A percentile compares a stretch with the other conserved stretches of the same genome.
These are phyloP conservation scores for Nebria ingens DNA, from an alignment of 1,140 invertebrate genomes.

Conservation along the genomic window DNA sequence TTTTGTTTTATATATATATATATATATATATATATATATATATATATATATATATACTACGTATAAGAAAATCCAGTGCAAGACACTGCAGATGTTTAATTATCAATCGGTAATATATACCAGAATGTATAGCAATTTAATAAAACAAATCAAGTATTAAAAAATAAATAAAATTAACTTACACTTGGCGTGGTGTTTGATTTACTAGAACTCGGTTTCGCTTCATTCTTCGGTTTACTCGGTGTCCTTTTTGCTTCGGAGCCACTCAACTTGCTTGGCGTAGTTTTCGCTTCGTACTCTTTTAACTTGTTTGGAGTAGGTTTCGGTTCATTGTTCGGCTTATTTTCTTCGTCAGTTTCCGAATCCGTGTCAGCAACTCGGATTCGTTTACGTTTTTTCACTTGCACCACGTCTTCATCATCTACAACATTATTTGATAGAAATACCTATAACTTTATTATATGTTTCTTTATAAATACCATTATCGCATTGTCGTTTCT, in stretches of 20 bases:
- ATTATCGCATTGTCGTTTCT: background rate
- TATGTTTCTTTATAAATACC: background rate
- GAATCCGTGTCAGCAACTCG: slow-evolving; percentile 13
- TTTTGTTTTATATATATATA: no score
- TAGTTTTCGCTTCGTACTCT: slow-evolving; percentile 16
- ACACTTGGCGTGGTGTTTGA: background rate
- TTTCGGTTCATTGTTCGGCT: background rate
- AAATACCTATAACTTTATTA: no score
- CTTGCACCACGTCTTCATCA: background rate
- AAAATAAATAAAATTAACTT: slow-evolving; percentile 7
- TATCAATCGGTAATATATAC: no score
- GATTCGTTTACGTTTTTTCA: background rate
- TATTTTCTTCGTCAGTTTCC: slow-evolving; percentile 7
- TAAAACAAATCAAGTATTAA: no score
- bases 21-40: no score
- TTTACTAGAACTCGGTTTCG: background rate
- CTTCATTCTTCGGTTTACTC: slow-evolving; percentile 5
- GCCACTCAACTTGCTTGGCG: background rate
- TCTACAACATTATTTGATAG: no score
- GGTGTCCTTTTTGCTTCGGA: background rate
- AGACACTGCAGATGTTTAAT: no score
- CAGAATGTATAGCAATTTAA: no score
- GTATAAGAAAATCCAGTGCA: no score
- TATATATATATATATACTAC: no score
- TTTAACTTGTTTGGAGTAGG: background rate